Evolutionary conservation across 2,113 vertebrate species (phyloP), one percentile per base, ranked within the genome.

Genomic region (Peromyscus polionotus): DNA sequence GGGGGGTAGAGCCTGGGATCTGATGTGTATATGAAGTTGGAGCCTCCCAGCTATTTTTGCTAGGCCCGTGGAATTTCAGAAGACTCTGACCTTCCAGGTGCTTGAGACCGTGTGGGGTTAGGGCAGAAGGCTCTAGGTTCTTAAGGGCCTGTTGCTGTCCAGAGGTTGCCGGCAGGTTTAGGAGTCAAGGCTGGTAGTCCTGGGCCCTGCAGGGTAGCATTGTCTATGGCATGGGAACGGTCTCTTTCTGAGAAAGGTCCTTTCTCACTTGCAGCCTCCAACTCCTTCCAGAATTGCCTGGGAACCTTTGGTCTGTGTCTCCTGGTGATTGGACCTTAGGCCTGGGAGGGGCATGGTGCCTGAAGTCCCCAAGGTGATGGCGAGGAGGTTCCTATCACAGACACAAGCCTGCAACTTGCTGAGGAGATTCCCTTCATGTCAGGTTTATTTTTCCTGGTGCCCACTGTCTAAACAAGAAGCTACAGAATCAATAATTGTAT

Each of bases 391-490:
- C 81, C 45, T n/a, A 10, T 19, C 17, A 19, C 45, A 28, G 90
- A 28, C 33, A 0, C 17, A 54, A 45, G 17, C 72, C 63, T 87
- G 28, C 24, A 54, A 83, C 86, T 87, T 51, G 22, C 31, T 14
- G 91, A 67, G 57, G 45, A 70, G 73, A 84, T 45, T 63, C 90
- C 93, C 75, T 93, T 94, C 79, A 3, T 72, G 57, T 96, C 90
- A 91, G 20, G 79, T 73, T 92, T 83, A 61, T 68, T 75, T 48
- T 59, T 39, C 68, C 51, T 81, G 93, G 95, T 93, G 51, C 57
- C 91, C 93, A 33, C 96, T 96, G 72, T 97, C 95, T 97, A 97
- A 97, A 98, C 79, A 92, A 96, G 98, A 96, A 96, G 95, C 93
- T 93, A 96, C 95, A 95, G 95, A 95, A 98, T 98, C 98, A 73